phyloP scores from a whole-genome alignment of 1,140 invertebrate species.

The Neomicropteryx cornuta region DNA sequence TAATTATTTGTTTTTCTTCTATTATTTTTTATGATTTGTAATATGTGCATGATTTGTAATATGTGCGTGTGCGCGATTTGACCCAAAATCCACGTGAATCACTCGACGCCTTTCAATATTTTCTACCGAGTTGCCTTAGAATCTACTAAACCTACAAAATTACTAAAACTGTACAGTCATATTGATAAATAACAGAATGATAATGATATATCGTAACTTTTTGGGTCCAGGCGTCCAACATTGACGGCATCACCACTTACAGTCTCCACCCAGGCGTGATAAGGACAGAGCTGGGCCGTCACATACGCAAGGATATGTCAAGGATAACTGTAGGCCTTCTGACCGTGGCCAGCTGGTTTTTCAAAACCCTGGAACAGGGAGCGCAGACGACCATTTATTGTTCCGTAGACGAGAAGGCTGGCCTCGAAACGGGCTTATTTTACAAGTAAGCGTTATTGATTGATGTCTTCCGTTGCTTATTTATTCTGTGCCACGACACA shows the following conservation, averaged over 20 bases:
- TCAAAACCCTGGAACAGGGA: conserved; percentile 54
- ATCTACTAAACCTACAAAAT: too few species aligned
- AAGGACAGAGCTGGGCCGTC: conserved; percentile 60
- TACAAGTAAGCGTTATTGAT: conserved; percentile 39
- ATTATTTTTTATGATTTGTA: too few species aligned
- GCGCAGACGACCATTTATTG: conserved; percentile 74
- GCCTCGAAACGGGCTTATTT: conserved; percentile 50
- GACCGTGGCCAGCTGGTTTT: conserved; percentile 25
- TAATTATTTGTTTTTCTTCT: not conserved
- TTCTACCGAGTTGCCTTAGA: too few species aligned
- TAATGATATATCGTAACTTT: too few species aligned
- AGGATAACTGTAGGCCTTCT: conserved; percentile 23
- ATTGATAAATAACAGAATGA: conserved; percentile 10
- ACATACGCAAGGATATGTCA: conserved; percentile 45
- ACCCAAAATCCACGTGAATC: too few species aligned
- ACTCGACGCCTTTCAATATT: too few species aligned
- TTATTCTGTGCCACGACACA: not conserved
- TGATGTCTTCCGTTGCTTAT: not conserved
- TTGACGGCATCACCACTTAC: conserved; percentile 50
- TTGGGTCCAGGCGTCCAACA: conserved; percentile 19
- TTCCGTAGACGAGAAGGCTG: conserved; percentile 56
- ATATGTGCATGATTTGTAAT: too few species aligned
- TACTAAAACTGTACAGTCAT: too few species aligned
- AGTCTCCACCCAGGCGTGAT: conserved; percentile 63
- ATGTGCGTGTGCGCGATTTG: too few species aligned